These are phyloP conservation scores for Caenorhabditis angaria DNA, from an alignment of 2,888 invertebrate genomes.

Conservation along the genomic window DNA sequence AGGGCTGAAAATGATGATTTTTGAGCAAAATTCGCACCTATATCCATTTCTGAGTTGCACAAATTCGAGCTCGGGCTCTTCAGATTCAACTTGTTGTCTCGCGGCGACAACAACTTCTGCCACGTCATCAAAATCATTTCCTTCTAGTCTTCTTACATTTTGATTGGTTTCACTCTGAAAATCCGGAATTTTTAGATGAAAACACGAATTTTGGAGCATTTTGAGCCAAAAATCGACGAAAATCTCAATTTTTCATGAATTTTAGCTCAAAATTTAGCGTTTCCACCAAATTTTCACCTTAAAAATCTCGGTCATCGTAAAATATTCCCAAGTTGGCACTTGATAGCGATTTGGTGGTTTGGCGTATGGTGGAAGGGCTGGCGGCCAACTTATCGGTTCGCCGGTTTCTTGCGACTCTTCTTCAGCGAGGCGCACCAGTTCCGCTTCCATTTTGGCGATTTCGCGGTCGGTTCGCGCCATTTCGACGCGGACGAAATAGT, in stretches of 20 bases:
- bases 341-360: conserved; percentile 79
- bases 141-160: conserved; percentile 78
- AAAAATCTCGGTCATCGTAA: conserved; percentile 85
- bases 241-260: too few species aligned
- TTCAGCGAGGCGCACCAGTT: conserved; percentile 74
- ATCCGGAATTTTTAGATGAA: too few species aligned
- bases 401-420: conserved; percentile 73
- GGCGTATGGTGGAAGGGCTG: conserved; percentile 80
- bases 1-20: too few species aligned
- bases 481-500: conserved; percentile 66
- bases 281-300: too few species aligned
- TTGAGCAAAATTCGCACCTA: conserved; percentile 22
- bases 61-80: conserved; percentile 61
- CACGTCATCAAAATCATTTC: conserved; percentile 75
- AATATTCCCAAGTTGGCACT: conserved; percentile 84
- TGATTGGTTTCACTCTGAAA: conserved; percentile 84
- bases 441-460: conserved; percentile 66
- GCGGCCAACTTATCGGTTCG: conserved; percentile 79
- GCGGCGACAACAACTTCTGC: conserved; percentile 76
- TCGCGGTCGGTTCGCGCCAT: conserved; percentile 40
- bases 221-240: too few species aligned
- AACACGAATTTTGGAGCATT: too few species aligned
- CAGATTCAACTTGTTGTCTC: conserved; percentile 44
- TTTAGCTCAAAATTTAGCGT: too few species aligned
- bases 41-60: conserved; percentile 64